These are phyloP conservation scores for Catonia carolina DNA, from an alignment of 2,888 invertebrate species.

Conservation along the genomic window DNA sequence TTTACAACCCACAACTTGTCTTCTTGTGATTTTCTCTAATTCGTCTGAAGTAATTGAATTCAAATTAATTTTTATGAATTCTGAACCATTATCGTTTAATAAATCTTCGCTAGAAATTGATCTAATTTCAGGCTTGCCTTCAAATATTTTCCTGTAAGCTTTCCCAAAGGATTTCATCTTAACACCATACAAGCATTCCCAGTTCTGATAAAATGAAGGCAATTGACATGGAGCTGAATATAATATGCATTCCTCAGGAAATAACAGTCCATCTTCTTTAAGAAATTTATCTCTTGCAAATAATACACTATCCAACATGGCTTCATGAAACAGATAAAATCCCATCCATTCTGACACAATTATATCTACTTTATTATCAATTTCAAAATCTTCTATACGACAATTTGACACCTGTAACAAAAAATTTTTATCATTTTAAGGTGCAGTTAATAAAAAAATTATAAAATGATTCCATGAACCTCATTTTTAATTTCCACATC, in stretches of 20 bases:
- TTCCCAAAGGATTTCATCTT: constrained; percentile 58
- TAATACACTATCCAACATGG: constrained; percentile 88
- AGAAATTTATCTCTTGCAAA: constrained; percentile 74
- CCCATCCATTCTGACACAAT: constrained; percentile 99
- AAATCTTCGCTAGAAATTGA: constrained; percentile 51
- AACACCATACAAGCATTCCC: constrained; percentile 67
- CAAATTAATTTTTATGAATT: constrained; percentile 62
- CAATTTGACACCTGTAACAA: constrained; percentile 59
- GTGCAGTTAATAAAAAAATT: background rate
- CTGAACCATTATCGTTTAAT: constrained; percentile 56
- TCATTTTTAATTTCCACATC: too few relatives aligned
- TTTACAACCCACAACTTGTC: constrained; percentile 53
- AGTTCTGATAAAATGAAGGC: constrained; percentile 61
- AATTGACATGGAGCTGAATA: constrained; percentile 55
- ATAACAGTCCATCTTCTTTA: constrained; percentile 62
- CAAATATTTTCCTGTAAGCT: constrained; percentile 55
- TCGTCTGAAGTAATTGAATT: constrained; percentile 54
- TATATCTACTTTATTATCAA: constrained; percentile 73
- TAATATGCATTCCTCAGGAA: constrained; percentile 66
- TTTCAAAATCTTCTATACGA: constrained; percentile 65
- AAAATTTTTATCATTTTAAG: constrained; percentile 10
- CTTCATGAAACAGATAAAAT: constrained; percentile 89
- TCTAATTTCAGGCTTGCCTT: constrained; percentile 60
- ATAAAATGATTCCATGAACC: background rate
- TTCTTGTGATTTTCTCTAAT: constrained; percentile 52